Conservation (phyloP, 35 echinoderm and acorn worm species). For the Patiria miniata region DNA sequence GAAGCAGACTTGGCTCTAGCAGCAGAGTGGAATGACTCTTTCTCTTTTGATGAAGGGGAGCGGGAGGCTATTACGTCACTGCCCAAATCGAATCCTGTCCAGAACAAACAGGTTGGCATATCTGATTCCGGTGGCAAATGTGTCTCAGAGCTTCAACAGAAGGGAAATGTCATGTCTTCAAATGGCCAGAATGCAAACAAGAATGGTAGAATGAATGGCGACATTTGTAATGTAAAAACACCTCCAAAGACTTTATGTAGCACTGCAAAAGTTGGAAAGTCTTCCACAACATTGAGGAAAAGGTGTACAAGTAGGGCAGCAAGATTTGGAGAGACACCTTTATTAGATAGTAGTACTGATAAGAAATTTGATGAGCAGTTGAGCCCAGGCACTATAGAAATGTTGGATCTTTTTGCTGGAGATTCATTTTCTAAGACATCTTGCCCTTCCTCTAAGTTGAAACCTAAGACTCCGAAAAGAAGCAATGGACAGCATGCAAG, state of each 20-base stretch:
- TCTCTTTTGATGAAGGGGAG: conserved; percentile 1
- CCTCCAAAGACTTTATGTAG: background rate
- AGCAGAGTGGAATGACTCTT: conserved; percentile 32
- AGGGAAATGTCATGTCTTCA: too few species aligned
- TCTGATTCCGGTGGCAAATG: too few species aligned
- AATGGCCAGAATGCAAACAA: too few species aligned
- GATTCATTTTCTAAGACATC: conserved; percentile 23
- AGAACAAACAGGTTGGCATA: too few species aligned
- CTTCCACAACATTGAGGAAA: background rate
- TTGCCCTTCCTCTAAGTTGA: background rate
- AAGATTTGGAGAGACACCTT: background rate
- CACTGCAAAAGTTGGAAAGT: background rate
- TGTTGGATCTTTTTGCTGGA: conserved; percentile 86
- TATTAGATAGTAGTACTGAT: background rate
- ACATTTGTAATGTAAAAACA: too few species aligned
- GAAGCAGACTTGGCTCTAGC: conserved; percentile 37
- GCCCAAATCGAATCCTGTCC: too few species aligned
- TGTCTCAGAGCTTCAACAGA: too few species aligned
- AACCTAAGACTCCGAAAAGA: too few species aligned
- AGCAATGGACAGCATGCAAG: too few species aligned
- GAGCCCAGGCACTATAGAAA: conserved; percentile 83
- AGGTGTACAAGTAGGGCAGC: background rate
- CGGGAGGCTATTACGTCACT: background rate
- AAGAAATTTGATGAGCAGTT: conserved; percentile 19
- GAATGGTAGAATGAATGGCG: too few species aligned